Base-by-base conservation (phyloP, 2,888 invertebrate species). In the Periphyllus acericola region DNA sequence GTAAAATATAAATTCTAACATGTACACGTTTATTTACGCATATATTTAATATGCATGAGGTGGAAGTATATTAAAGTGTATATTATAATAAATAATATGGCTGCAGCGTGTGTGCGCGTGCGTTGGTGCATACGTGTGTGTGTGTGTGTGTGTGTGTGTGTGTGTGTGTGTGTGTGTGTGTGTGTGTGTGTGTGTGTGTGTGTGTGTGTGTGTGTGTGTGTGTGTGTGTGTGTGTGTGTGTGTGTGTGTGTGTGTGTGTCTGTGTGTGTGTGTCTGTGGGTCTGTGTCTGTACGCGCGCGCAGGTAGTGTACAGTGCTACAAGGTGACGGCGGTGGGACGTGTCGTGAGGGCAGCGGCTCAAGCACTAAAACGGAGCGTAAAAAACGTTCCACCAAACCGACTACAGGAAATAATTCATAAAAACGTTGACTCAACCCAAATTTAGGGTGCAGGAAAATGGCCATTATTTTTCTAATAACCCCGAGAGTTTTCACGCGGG, bases 341-440 rank as follows among this genome's bases (percentile, higher is more conserved):
- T 3, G 34, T 14, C n/a, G n/a, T n/a, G n/a, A 5, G 5, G 36
- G 55, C 0, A 9, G 32, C 19, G 8, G 46, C 1, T 1, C 0
- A 25, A 6, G n/a, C 46, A 21, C 9, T 6, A 79, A 34, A 6
- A 60, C 6, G 46, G 36, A 46, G 6, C 17, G 55, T 25, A 75
- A 40, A 66, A 74, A 68, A 46, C 2, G 32, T 83, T 75, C 66
- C 66, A 19, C 40, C 19, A 76, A 76, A 84, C 76, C 76, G 68
- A 52, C 46, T 85, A 78, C 34, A 52, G 78, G 84, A 85, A 85
- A 85, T 68, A 78, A 85, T 85, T 85, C 78, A 78, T 85, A 78
- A 66, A 68, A 75, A 75, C 19, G 68, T 84, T 25, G 66, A 85
- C 46, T 78, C 76, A 76, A 78, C 78, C 84, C 46, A 52, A 85